Base-by-base conservation (phyloP, 2,797 vertebrate species). In the Sus cebifrons region DNA sequence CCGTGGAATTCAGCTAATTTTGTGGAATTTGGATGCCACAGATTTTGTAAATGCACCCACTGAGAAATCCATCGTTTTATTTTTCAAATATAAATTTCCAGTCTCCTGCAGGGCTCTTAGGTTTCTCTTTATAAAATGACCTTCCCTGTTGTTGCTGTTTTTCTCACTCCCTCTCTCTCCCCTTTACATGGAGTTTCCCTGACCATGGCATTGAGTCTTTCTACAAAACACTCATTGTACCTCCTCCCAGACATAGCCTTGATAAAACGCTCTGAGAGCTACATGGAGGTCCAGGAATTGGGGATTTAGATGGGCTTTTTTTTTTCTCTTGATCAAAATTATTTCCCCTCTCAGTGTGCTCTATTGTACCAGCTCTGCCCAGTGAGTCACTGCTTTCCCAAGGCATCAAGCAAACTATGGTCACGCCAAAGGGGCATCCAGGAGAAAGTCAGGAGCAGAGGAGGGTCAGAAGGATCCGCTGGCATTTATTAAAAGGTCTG, bases 401-500 rank as follows among this genome's bases (percentile, higher is more conserved):
- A 79, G 95, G 91, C 92, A 85, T 87, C 93, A 81, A 0, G 44
- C 32, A 90, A 83, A 90, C 78, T 90, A 32, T 44, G 77, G 68
- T 52, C 91, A 83, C 8, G 36, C 15, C 78, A 82, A 89, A 86
- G 91, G 49, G 3, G n/a, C 74, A 96, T 32, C 75, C 40, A 91
- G 93, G 82, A 90, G 36, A 97, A 21, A 92, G 97, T 49, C 67
- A 77, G 86, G 17, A 32, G 64, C 4, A 16, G 70, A 85, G 58
- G 29, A 32, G 62, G 70, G 49, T 14, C 3, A 85, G 58, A n/a
- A 32, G 62, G 70, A 54, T 14, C 3, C 4, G 65, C 29, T 96
- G 93, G 81, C 96, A 94, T 96, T 96, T 94, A 93, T 58, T n/a
- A 83, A 95, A 95, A 95, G 97, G 91, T 93, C 96, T 89, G 67